A percentile compares a stretch with the other conserved stretches of the same genome.
phyloP scores from a whole-genome alignment of 2,888 invertebrate species.

The Plebejus anna region DNA sequence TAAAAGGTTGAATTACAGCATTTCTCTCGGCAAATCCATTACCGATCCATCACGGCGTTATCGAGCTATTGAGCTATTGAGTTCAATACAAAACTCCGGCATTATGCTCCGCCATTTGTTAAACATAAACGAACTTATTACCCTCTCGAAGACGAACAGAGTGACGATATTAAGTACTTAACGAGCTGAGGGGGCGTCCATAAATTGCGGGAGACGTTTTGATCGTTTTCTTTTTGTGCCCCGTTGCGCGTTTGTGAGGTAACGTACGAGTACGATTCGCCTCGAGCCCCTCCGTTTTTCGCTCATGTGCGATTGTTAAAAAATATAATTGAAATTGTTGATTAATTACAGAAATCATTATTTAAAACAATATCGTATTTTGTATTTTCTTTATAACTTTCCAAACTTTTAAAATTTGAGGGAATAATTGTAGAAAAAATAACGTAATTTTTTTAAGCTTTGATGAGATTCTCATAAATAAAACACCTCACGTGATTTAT shows the following conservation, averaged over 20 bases:
- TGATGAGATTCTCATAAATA: no score
- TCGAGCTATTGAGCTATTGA: not conserved
- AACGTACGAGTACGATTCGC: not conserved
- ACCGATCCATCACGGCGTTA: not conserved
- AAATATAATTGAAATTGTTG: no score
- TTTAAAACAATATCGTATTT: no score
- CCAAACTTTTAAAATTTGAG: no score
- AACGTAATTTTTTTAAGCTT: no score
- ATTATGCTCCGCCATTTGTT: constrained; percentile 4
- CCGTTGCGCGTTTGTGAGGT: no score
- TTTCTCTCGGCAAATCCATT: constrained; percentile 9
- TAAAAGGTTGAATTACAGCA: not conserved
- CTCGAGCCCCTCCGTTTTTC: no score
- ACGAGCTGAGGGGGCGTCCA: not conserved
- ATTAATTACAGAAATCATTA: no score
- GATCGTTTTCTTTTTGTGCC: not conserved
- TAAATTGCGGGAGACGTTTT: not conserved
- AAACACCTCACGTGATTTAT: not conserved
- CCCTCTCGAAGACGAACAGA: constrained; percentile 6
- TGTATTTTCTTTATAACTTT: no score
- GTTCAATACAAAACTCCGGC: constrained; percentile 8
- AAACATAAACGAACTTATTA: constrained; percentile 6
- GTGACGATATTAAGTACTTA: not conserved
- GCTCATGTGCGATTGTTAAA: no score
- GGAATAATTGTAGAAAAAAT: no score